Evolutionary conservation across 1,140 invertebrate species (phyloP).

Genomic region (Hydropsyche tenuis): DNA sequence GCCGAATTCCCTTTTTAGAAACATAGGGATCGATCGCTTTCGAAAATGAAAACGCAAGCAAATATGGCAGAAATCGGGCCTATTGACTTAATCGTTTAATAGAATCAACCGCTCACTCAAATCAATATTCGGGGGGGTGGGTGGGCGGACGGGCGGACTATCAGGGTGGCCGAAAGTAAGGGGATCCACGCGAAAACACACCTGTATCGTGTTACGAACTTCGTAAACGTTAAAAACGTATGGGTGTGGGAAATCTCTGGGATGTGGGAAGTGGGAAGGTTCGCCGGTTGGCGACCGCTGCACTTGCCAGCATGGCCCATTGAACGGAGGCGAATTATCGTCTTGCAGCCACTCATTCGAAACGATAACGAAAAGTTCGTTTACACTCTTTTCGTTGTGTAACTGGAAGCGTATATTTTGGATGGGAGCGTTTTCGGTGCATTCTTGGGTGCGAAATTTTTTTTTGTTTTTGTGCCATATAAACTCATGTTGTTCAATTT

Average conservation of each 20-base stretch:
- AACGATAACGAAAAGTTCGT: conserved; percentile 21
- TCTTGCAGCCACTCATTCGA: conserved; percentile 30
- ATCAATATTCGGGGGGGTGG: conserved; percentile 19
- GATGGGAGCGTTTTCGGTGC: too few species aligned
- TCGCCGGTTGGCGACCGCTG: neutral
- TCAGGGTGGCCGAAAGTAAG: neutral
- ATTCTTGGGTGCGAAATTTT: too few species aligned
- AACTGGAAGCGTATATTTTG: too few species aligned
- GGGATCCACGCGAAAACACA: conserved; percentile 5
- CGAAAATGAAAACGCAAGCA: neutral
- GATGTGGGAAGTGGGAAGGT: neutral
- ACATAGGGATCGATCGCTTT: too few species aligned
- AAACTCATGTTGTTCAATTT: too few species aligned
- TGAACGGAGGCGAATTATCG: conserved; percentile 31
- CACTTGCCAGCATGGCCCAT: conserved; percentile 22
- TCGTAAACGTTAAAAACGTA: neutral
- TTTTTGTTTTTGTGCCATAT: too few species aligned
- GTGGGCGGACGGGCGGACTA: neutral
- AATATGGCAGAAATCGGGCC: conserved; percentile 3
- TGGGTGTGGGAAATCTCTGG: neutral
- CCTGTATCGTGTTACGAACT: conserved; percentile 15
- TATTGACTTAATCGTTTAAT: conserved; percentile 27
- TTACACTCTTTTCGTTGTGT: neutral
- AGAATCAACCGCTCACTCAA: conserved; percentile 27
- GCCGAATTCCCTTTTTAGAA: too few species aligned